These are phyloP conservation scores for Stenurella melanura DNA, from an alignment of 2,888 invertebrate species.

Conservation along the genomic window DNA sequence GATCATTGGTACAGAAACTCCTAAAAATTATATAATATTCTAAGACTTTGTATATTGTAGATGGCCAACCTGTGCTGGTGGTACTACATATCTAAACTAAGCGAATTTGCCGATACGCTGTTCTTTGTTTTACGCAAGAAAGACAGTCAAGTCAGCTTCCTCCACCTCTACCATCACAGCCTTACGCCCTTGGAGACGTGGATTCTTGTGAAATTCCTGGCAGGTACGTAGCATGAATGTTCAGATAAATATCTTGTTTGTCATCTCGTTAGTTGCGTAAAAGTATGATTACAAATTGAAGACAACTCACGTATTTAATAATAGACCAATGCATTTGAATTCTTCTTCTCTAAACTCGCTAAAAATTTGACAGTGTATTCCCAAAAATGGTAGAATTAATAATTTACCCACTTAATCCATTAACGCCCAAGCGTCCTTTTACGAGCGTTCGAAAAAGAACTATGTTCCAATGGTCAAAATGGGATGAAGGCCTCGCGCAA, in stretches of 20 bases:
- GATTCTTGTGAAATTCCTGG: conserved; percentile 85
- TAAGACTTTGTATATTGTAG: conserved; percentile 72
- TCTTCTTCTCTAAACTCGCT: too few relatives aligned
- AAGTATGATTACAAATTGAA: background rate
- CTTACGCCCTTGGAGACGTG: conserved; percentile 86
- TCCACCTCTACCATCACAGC: conserved; percentile 91
- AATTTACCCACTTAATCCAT: too few relatives aligned
- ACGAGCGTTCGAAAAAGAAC: too few relatives aligned
- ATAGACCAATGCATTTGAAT: too few relatives aligned
- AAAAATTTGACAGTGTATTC: too few relatives aligned
- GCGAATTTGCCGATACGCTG: conserved; percentile 91
- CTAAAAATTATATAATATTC: conserved; percentile 21
- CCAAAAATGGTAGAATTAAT: too few relatives aligned
- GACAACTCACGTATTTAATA: too few relatives aligned
- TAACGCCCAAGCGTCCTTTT: too few relatives aligned
- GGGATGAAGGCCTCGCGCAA: too few relatives aligned
- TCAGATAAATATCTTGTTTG: conserved; percentile 22
- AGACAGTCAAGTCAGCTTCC: conserved; percentile 87
- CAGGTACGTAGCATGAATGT: conserved; percentile 74
- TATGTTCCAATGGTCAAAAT: too few relatives aligned
- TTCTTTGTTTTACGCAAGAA: conserved; percentile 91
- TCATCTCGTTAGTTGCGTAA: background rate
- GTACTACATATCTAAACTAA: conserved; percentile 92
- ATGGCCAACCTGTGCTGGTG: conserved; percentile 92
- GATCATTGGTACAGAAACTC: conserved; percentile 21